Evolutionary conservation across 2,888 invertebrate species (phyloP), one percentile per base, ranked within the genome.

Genomic region (Cremastobaeus sp.): DNA sequence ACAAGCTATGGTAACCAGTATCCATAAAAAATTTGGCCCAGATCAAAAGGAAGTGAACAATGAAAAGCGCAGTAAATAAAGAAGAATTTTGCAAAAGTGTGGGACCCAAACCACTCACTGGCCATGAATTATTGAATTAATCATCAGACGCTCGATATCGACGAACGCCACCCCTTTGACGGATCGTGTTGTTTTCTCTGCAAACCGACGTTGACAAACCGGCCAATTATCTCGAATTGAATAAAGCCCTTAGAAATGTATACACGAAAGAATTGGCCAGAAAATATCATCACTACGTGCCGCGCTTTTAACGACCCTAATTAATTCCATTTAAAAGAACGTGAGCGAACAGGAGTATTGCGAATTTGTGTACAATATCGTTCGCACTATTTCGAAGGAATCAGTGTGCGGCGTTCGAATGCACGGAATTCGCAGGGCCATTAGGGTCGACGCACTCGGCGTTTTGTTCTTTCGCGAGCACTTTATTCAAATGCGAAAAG

Each of bases 211-310:
- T 45, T 60, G 68, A 69, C 60, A 69, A 69, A 69, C 69, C 50
- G 47, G 12, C 45, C 69, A 69, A 70, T 70, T 70, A 70, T 55
- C 62, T 48, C 55, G 62, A 70, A 70, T 62, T 70, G 62, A 70
- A 70, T 70, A 55, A 70, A 47, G 32, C 41, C 34, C 17, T 15
- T 34, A 17, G 52, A 54, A 62, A 54, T 54, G 60, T 50, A 32
- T 43, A 54, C 59, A 20, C 45, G 18, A 54, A 69, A 47, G 54
- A 69, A 55, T 45, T 50, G 39, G 41, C 43, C 14, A 47, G 32
- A 62, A 62, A 47, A 54, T 54, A 41, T 62, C 54, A 62, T 62
- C 41, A 62, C 47, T 47, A 34, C 45, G 54, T 60, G 55, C 55
- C 55, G 28, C 48, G 54, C 17, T 69, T 62, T 62, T 55, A 70